phyloP scores from a whole-genome alignment of 35 echinoderm and acorn worm genomes.

The Heliocidaris tuberculata region DNA sequence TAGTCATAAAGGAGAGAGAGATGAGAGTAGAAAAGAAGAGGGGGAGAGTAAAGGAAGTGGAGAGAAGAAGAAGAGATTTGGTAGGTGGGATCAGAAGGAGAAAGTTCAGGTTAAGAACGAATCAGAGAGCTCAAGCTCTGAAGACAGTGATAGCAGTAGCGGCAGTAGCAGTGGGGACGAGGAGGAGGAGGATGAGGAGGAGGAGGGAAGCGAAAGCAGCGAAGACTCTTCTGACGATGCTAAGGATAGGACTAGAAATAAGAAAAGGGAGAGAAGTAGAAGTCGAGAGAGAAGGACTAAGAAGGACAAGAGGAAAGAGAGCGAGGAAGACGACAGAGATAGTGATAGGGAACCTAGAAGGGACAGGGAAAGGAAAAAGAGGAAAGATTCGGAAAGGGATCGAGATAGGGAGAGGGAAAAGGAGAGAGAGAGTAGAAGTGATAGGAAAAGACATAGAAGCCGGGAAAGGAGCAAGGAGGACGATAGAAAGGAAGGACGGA shows the following conservation, averaged over 20 bases:
- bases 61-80: slow-evolving; percentile 1
- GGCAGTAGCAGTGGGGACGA: not conserved
- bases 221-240: not conserved
- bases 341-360: slow-evolving; percentile 12
- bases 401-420: not conserved
- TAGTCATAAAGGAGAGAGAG: not conserved
- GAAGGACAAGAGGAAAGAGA: slow-evolving; percentile 24
- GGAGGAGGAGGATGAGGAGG: not conserved
- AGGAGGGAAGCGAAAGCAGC: slow-evolving; percentile 13
- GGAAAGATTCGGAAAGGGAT: not conserved
- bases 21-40: slow-evolving; percentile 9
- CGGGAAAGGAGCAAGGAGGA: not conserved
- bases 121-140: not conserved
- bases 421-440: not conserved
- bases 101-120: not conserved
- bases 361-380: not conserved
- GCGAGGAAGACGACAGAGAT: not conserved
- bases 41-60: not conserved
- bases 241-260: not conserved
- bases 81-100: slow-evolving; percentile 38
- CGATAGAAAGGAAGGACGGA: not conserved
- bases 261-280: slow-evolving; percentile 25
- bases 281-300: not conserved
- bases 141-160: slow-evolving; percentile 29
- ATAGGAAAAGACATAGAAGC: not conserved